phyloP scores from a whole-genome alignment of 2,113 vertebrate genomes.

The Rhombomys opimus region DNA sequence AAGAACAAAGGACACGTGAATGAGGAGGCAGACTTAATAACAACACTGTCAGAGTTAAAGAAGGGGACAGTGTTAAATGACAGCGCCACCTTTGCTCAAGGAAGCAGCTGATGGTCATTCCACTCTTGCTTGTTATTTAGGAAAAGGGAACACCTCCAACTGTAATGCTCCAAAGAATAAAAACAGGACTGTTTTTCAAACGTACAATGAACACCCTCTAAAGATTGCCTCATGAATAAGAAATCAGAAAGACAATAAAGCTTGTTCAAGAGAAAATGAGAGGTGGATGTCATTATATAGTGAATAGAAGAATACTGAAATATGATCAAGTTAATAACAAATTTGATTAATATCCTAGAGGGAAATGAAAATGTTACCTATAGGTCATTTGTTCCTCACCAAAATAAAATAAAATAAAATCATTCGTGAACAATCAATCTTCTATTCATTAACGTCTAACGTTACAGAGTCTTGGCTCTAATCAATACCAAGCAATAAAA shows the following conservation, averaged over 20 bases:
- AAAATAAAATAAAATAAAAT: background rate
- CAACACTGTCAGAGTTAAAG: background rate
- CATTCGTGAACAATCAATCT: background rate
- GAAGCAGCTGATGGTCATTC: background rate
- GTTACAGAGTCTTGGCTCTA: background rate
- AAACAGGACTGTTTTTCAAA: background rate
- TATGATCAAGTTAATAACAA: conserved; percentile 14
- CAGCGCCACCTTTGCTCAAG: background rate
- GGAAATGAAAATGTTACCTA: background rate
- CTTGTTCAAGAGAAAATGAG: conserved; percentile 23
- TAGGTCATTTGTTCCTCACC: conserved; percentile 5
- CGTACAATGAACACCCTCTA: background rate
- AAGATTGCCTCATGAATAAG: conserved; percentile 30
- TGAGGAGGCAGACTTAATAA: background rate
- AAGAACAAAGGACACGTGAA: background rate
- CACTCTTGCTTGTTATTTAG: background rate
- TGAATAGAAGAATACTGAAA: conserved; percentile 20
- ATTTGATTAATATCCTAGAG: background rate
- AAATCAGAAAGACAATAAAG: conserved; percentile 33
- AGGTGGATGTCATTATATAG: background rate
- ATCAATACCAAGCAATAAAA: conserved; percentile 43
- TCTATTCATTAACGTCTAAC: background rate
- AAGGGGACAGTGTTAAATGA: background rate
- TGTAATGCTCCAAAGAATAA: conserved; percentile 16
- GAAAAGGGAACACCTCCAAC: background rate